Conservation (phyloP, 2,113 vertebrate species). For the Numenius arquata region DNA sequence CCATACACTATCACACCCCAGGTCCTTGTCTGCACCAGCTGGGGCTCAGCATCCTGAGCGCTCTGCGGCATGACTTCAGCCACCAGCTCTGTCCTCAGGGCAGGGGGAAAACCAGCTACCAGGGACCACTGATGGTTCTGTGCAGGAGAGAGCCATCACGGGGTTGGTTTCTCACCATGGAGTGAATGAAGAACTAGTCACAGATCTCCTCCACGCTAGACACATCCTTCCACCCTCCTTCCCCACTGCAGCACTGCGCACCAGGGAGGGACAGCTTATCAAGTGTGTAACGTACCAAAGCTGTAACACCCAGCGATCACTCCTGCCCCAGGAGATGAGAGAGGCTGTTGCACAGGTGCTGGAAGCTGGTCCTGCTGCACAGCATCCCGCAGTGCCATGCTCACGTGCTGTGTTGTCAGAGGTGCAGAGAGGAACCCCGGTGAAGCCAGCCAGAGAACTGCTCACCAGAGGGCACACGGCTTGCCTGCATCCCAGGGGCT, state of each 20-base stretch:
- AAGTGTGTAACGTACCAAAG: neutral
- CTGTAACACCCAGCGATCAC: fast-evolving
- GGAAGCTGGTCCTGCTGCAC: neutral
- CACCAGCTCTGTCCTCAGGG: neutral
- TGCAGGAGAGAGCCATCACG: neutral
- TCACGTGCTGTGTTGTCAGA: neutral
- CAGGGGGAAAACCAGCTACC: neutral
- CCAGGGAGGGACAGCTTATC: neutral
- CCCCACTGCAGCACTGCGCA: fast-evolving
- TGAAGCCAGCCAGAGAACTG: neutral
- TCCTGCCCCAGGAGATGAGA: neutral
- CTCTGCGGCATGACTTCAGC: neutral
- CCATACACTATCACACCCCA: neutral
- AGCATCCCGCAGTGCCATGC: neutral
- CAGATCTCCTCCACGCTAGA: neutral
- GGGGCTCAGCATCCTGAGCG: fast-evolving
- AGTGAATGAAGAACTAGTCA: neutral
- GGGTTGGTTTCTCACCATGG: neutral
- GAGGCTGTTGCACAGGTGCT: neutral
- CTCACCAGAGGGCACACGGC: fast-evolving
- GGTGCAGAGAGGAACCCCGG: neutral
- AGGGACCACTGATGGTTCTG: neutral
- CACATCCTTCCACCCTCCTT: neutral
- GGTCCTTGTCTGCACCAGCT: neutral
- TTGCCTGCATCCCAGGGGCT: neutral